Percentiles rank a stretch among this genome's conserved stretches.
Conservation (phyloP, 2,888 invertebrate genomes). For the Gryllus longicercus region DNA sequence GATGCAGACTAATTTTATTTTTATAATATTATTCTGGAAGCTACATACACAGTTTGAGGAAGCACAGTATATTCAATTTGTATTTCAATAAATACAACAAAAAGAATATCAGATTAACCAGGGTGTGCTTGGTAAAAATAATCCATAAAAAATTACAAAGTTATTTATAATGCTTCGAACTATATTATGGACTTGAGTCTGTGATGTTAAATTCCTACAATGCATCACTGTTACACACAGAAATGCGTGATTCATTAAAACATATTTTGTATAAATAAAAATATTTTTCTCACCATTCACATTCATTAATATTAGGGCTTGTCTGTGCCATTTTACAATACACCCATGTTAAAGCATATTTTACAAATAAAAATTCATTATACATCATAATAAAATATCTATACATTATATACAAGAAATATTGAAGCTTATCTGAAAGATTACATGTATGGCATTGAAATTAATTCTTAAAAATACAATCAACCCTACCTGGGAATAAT, state of each 20-base stretch:
- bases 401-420: slow-evolving; percentile 31
- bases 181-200: not conserved
- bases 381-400: slow-evolving; percentile 30
- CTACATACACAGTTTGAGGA: slow-evolving; percentile 17
- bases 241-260: not conserved
- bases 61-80: slow-evolving; percentile 17
- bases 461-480: slow-evolving; percentile 21
- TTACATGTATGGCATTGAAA: slow-evolving; percentile 12
- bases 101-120: not conserved
- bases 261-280: not conserved
- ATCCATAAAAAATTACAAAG: not conserved
- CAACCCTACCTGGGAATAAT: not conserved
- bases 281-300: not conserved
- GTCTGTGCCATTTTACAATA: slow-evolving; percentile 18
- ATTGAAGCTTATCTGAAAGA: slow-evolving; percentile 5
- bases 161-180: too few relatives aligned
- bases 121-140: not conserved
- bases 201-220: not conserved
- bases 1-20: not conserved
- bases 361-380: slow-evolving; percentile 25
- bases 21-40: slow-evolving; percentile 10
- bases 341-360: slow-evolving; percentile 31
- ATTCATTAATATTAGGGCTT: not conserved
- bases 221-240: not conserved
- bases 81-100: not conserved